Percentiles rank a stretch among this genome's conserved stretches.
These are phyloP conservation scores for Lacerta viridis DNA, from an alignment of 2,797 vertebrate genomes.

Conservation along the genomic window DNA sequence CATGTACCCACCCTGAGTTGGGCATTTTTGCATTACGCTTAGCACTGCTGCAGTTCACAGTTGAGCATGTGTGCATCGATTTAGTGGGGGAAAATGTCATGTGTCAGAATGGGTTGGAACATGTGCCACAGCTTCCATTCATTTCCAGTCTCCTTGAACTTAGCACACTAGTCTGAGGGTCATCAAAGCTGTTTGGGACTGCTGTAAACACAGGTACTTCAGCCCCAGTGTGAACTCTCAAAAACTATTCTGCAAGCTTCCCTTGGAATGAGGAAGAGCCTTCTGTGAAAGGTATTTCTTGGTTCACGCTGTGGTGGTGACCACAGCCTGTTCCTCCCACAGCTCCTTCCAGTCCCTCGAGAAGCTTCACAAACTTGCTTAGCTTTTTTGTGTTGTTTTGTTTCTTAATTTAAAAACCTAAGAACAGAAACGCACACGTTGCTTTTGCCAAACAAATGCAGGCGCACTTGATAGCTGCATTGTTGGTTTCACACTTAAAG, in stretches of 20 bases:
- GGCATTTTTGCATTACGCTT: neutral
- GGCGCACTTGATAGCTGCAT: no score
- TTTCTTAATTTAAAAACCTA: neutral
- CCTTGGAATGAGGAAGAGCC: neutral
- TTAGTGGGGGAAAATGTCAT: no score
- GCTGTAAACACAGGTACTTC: no score
- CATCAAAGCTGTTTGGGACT: no score
- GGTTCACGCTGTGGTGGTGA: neutral
- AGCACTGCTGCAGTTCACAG: no score
- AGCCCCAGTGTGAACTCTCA: no score
- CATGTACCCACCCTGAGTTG: neutral
- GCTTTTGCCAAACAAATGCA: neutral
- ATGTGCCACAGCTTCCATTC: no score
- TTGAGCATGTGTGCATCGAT: no score
- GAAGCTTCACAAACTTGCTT: neutral
- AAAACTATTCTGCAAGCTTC: neutral
- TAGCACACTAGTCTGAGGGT: no score
- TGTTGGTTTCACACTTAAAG: neutral
- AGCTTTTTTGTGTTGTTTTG: neutral
- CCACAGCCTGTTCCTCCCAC: neutral
- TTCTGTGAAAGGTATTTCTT: neutral
- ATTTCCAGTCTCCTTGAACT: no score
- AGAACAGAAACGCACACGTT: neutral
- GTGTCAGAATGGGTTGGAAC: no score
- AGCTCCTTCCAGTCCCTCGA: neutral